Evolutionary conservation across 2,113 vertebrate species (phyloP).

Genomic region (Ranitomeya variabilis): DNA sequence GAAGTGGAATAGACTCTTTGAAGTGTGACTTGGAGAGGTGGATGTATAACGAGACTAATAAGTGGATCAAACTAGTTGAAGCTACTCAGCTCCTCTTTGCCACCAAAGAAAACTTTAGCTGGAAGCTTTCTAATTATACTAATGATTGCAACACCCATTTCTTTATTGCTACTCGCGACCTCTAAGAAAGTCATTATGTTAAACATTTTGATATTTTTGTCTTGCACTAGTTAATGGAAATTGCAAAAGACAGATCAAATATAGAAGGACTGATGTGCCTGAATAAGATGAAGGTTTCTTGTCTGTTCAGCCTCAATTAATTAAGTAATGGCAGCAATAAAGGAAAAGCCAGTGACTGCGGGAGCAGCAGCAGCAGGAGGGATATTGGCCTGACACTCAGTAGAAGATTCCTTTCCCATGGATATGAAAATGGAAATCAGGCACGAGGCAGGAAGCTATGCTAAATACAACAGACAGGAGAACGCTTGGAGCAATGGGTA

Average conservation of each 20-base stretch:
- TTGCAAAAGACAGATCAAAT: constrained; percentile 42
- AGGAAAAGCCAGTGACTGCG: constrained; percentile 50
- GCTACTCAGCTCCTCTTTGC: constrained; percentile 62
- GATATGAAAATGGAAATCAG: constrained; percentile 76
- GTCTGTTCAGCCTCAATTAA: constrained; percentile 62
- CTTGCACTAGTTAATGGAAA: constrained; percentile 43
- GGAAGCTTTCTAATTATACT: constrained; percentile 64
- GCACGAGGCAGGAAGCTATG: constrained; percentile 69
- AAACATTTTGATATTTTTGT: constrained; percentile 67
- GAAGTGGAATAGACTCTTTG: constrained; percentile 63
- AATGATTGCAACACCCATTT: constrained; percentile 52
- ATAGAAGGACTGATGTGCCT: constrained; percentile 41
- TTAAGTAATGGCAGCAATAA: constrained; percentile 58
- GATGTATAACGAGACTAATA: constrained; percentile 66
- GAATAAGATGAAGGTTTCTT: constrained; percentile 58
- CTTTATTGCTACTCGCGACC: constrained; percentile 52
- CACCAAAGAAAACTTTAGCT: constrained; percentile 65
- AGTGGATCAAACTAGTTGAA: constrained; percentile 66
- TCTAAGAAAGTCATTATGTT: constrained; percentile 61
- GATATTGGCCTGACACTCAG: constrained; percentile 44
- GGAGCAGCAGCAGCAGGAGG: constrained; percentile 27
- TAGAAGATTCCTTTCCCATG: constrained; percentile 74
- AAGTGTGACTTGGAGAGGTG: constrained; percentile 66
- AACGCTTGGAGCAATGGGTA: constrained; percentile 59
- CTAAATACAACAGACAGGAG: constrained; percentile 56